Base-by-base conservation (phyloP, 2,113 vertebrate genomes). In the Atrichornis clamosus region DNA sequence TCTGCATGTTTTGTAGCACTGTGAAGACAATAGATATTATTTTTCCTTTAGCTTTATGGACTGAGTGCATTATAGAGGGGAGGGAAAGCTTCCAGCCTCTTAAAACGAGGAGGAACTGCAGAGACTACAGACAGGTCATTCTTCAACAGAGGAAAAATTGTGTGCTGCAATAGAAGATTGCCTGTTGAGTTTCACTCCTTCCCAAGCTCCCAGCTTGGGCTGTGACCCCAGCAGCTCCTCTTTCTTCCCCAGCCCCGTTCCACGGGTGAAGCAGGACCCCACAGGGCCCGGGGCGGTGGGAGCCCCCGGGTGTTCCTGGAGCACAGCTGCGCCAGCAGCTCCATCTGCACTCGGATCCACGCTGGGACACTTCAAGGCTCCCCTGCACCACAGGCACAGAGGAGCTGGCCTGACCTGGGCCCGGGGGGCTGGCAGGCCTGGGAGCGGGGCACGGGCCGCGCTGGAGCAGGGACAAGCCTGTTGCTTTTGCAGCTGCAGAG, bases 371-470 rank as follows among this genome's bases (percentile, higher is more conserved):
- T 42, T 88, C 85, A 85, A 88, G 90, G 74, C 22, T 81, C 50
- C 84, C 42, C 65, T 39, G 58, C 88, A 46, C 82, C 49, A 7
- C 62, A 70, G 50, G 59, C 15, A 77, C 65, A 95, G 96, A 79
- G 67, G 87, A 91, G 47, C 55, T 93, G 82, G 69, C 33, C 37
- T 80, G 82, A 83, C 58, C 37, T 13, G 42, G 17, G 32, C 13
- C 55, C 74, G 0, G 28, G 33, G 47, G 47, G 28, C 37, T 78
- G 47, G n/a, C n/a, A 53, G 37, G 50, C 6, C 60, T 27, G 28
- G 32, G 17, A 21, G 13, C 28, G 11, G 17, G 19, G 28, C 68
- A 68, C 0, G 3, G 68, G 15, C 23, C 1, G 3, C 1, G 22
- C 33, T 87, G 75, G 50, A 85, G 42, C 22, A 37, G 60, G 65